Base-by-base conservation (phyloP, 2,797 vertebrate species). In the Pyrocephalus nanus region DNA sequence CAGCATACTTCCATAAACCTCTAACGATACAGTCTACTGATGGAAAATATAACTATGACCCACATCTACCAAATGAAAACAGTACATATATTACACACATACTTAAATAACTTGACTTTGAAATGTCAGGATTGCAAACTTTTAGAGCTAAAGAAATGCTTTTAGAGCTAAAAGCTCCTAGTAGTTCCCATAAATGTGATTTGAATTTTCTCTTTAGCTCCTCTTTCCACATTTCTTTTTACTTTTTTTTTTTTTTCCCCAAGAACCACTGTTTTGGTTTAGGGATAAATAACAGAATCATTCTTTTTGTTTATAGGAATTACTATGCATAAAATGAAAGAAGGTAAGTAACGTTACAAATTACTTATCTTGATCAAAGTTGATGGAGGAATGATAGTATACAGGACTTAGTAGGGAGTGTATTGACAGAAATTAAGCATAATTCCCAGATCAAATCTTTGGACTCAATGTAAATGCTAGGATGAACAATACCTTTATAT, bases 241-340 rank as follows among this genome's bases (percentile, higher is more conserved):
- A 10, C 5, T 9, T n/a, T 23, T 29, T 34, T 14, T 20, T 32
- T 12, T 15, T 11, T 43, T n/a, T 7, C 0, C 7, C 0, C 4
- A 51, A 65, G 10, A 61, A 6, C 0, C 5, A 25, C 54, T 50
- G 2, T 23, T 65, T 74, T 70, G 8, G 9, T 30, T 55, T 29
- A 54, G 5, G 3, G 38, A 55, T 42, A 32, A 64, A 50, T 25
- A 50, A 40, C 1, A 11, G 17, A 72, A 40, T n/a, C 47, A 60
- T 36, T 69, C 0, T 38, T 67, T 57, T 74, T 86, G 8, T 38
- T 57, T n/a, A 20, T 12, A 83, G 20, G 11, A 83, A 67, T 77
- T 53, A 76, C 6, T 10, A 29, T 65, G 5, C 6, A 47, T 29
- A 34, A 19, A 51, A 42, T 32, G 86, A 80, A 77, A 87, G 2